A percentile compares a stretch with the other conserved stretches of the same genome.
Conservation (phyloP, 2,113 vertebrate genomes). For the Burhinus bistriatus region DNA sequence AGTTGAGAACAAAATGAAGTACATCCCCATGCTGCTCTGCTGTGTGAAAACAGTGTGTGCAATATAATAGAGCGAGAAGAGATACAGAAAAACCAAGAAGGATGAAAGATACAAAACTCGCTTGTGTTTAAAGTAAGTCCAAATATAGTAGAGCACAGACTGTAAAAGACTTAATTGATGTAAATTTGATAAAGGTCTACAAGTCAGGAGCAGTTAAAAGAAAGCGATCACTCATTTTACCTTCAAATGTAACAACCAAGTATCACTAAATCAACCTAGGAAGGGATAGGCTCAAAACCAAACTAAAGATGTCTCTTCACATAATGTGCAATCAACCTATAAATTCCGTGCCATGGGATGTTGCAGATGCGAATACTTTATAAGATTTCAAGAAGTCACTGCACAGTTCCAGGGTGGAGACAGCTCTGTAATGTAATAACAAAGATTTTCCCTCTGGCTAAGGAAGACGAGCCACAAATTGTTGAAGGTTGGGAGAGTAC, state of each 20-base stretch:
- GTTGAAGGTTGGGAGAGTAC: not conserved
- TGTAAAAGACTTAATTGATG: not conserved
- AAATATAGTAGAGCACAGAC: not conserved
- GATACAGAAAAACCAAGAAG: not conserved
- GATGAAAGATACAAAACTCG: not conserved
- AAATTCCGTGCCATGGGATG: not conserved
- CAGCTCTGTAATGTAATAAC: not conserved
- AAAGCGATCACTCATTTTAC: not conserved
- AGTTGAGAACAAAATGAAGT: not conserved
- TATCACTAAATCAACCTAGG: not conserved
- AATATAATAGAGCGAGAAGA: not conserved
- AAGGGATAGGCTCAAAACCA: not conserved
- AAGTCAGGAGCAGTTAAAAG: not conserved
- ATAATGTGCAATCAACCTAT: not conserved
- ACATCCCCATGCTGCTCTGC: not conserved
- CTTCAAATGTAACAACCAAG: not conserved
- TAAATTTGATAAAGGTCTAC: not conserved
- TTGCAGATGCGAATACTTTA: not conserved
- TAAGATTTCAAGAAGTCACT: not conserved
- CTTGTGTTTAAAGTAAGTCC: not conserved
- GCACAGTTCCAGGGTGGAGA: not conserved
- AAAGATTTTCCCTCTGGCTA: not conserved
- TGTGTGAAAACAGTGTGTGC: not conserved
- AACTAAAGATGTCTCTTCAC: not conserved
- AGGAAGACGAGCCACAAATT: not conserved